These are phyloP conservation scores for Hypotaenidia okinawae DNA, from an alignment of 2,797 vertebrate species.

Conservation along the genomic window DNA sequence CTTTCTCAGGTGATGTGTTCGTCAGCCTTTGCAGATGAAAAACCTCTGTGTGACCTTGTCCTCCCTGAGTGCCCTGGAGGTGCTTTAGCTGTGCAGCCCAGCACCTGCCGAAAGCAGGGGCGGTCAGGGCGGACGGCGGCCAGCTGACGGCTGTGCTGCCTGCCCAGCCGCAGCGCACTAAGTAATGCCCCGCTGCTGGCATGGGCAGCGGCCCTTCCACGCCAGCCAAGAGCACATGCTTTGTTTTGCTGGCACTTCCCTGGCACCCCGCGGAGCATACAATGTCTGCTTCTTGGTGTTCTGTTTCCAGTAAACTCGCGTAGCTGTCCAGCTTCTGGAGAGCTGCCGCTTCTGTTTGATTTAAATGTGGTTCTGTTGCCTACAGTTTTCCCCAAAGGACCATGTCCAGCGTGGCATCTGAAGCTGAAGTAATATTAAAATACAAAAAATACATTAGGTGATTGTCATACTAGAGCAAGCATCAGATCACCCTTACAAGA, in stretches of 20 bases:
- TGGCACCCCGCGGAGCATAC: not conserved
- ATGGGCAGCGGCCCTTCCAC: not conserved
- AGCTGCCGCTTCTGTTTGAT: not conserved
- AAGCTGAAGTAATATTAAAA: not conserved
- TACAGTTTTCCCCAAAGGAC: not conserved
- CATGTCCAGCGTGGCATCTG: not conserved
- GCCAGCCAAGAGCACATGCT: not conserved
- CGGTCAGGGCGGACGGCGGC: accelerated
- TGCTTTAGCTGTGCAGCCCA: not conserved
- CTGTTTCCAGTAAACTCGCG: not conserved
- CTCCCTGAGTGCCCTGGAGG: not conserved
- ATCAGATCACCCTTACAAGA: not conserved
- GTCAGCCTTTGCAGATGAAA: accelerated
- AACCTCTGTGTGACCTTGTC: accelerated
- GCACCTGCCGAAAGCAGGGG: accelerated
- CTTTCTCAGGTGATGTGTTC: not conserved
- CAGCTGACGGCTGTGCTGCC: not conserved
- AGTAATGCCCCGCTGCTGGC: not conserved
- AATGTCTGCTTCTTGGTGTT: not conserved
- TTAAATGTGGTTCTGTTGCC: not conserved
- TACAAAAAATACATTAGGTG: not conserved
- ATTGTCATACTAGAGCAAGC: not conserved
- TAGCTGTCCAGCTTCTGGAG: not conserved
- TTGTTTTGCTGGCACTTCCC: not conserved
- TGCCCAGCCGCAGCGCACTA: not conserved